Evolutionary conservation across 2,797 vertebrate genomes (phyloP).

Genomic region (Micropoecilia bifurca): DNA sequence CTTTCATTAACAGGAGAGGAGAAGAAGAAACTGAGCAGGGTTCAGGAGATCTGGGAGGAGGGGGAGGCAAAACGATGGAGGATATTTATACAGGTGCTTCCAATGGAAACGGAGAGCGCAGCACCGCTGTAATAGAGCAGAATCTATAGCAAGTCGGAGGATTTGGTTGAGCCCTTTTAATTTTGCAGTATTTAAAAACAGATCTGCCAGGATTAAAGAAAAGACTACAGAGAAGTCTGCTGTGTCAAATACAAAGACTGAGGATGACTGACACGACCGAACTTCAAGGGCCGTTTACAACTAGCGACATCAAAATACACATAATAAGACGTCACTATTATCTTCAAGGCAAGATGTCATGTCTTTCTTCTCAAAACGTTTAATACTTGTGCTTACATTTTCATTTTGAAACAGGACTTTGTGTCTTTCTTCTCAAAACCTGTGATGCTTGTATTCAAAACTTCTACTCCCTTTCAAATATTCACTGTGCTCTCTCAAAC

Average conservation of each 20-base stretch:
- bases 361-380: too few species aligned
- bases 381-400: too few species aligned
- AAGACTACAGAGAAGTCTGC: slow-evolving; percentile 18
- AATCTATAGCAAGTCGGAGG: slow-evolving; percentile 45
- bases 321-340: neutral
- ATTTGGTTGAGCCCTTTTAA: slow-evolving; percentile 26
- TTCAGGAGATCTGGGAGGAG: slow-evolving; percentile 29
- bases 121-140: slow-evolving; percentile 52
- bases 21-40: slow-evolving; percentile 52
- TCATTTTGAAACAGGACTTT: too few species aligned
- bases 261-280: neutral
- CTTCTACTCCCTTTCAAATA: too few species aligned
- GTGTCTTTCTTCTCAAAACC: too few species aligned
- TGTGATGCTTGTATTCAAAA: too few species aligned
- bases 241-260: neutral
- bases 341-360: too few species aligned
- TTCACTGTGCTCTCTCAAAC: too few species aligned
- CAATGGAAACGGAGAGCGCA: slow-evolving; percentile 49
- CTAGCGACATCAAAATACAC: neutral
- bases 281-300: neutral
- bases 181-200: slow-evolving; percentile 23
- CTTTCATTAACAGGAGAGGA: slow-evolving; percentile 64
- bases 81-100: slow-evolving; percentile 75
- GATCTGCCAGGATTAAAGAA: slow-evolving; percentile 8
- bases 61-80: slow-evolving; percentile 22